phyloP scores from a whole-genome alignment of 2,113 vertebrate species.

The Catharus fuscescens region DNA sequence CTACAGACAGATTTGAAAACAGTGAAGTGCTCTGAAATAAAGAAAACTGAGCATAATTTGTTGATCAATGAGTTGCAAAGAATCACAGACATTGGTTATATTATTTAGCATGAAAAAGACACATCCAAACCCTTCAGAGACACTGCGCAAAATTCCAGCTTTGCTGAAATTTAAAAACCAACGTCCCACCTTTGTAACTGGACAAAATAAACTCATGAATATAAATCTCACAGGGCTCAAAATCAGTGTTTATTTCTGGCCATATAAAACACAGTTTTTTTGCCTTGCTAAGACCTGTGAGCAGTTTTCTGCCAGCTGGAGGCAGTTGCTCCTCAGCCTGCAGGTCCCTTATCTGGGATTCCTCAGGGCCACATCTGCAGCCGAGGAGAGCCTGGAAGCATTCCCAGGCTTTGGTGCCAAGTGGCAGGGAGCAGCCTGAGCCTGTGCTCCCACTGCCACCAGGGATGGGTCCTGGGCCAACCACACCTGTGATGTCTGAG shows the following conservation, averaged over 20 bases:
- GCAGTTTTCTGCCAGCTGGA: neutral
- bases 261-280: rapidly evolving
- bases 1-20: neutral
- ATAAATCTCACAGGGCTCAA: neutral
- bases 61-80: neutral
- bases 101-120: neutral
- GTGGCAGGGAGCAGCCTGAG: neutral
- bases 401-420: neutral
- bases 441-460: neutral
- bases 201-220: neutral
- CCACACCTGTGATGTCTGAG: neutral
- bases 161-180: neutral
- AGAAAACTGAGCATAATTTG: neutral
- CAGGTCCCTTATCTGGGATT: neutral
- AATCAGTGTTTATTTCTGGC: neutral
- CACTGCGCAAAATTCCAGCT: neutral
- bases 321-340: neutral
- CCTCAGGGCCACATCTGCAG: neutral
- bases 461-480: neutral
- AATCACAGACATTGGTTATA: neutral
- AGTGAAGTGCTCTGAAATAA: neutral
- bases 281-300: neutral
- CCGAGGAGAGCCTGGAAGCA: neutral
- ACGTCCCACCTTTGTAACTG: neutral
- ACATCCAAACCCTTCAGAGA: neutral